Evolutionary conservation across 2,797 vertebrate genomes (phyloP), one percentile per base, ranked within the genome.

Genomic region (Netta rufina): DNA sequence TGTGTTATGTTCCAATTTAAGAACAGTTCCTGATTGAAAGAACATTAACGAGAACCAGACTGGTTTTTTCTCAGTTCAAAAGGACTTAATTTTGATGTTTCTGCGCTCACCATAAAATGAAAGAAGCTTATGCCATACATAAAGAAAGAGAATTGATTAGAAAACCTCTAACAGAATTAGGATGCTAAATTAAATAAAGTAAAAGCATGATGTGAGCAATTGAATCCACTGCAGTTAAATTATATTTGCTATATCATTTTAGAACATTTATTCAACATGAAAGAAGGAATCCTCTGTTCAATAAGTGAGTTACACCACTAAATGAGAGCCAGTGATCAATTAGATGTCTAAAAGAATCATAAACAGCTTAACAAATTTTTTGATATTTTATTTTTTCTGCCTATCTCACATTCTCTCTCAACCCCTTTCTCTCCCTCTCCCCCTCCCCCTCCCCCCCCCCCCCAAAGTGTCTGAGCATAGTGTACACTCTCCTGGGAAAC

Each of bases 301-400:
- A 70, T 53, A 90, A 90, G n/a, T 77, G 72, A 94, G 64, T 47
- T 66, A 21, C 30, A 81, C 30, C 12, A 86, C 62, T 86, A 78
- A 62, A 41, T 41, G 57, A 49, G 51, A 96, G 39, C 28, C 58
- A 90, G 74, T 39, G 84, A 93, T 92, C 95, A 96, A 78, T 97
- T 97, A 96, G 81, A 82, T 22, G 61, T 69, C 87, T 91, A 49
- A 94, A 94, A 92, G 36, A 91, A 94, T 95, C 70, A 91, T 94
- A 92, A 97, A 89, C 24, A 96, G 87, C 93, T 96, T 82, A 94
- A 91, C 75, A 90, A 92, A 95, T 71, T 96, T 96, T 94, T 79
- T 70, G 62, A 69, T 93, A 93, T 72, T 96, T 89, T 95, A 97
- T 97, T 90, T 69, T 58, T 70, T 72, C 16, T 81, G 19, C 21